Base-by-base conservation (phyloP, 2,888 invertebrate genomes). In the Alsophila aescularia region DNA sequence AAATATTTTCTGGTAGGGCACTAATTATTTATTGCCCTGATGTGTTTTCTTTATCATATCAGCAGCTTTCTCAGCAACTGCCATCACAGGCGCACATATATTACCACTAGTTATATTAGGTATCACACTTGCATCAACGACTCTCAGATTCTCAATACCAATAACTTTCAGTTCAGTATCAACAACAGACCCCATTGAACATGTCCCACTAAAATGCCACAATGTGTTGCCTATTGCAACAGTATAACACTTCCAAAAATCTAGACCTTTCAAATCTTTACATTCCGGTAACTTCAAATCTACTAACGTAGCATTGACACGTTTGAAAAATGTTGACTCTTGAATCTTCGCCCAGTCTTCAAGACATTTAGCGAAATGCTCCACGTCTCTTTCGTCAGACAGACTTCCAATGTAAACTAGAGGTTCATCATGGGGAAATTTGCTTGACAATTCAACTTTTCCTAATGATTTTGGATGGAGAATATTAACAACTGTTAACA, bases 171-270 rank as follows among this genome's bases (percentile, higher is more conserved):
- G 13, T 0, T 45, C 10, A 36, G n/a, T 45, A n/a, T 45, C 36
- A 8, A 36, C 10, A 96, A 96, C 96, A 0, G 94, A 92, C 0
- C 95, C 96, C 96, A 96, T 95, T 70, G 95, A 94, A 51, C 94
- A 93, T 0, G 96, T 95, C 0, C 95, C 93, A 0, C 92, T 85
- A 0, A 94, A 95, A 77, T 96, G 95, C 67, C 94, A 96, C 39
- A 94, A 93, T 0, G 95, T 94, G 31, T 93, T 89, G 0, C 72
- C 94, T 93, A 66, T 56, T 3, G 60, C 40, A 2, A 52, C 9
- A 0, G 63, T 54, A 35, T 72, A 78, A 36, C 81, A 81, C 27
- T 41, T 42, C 70, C 69, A 75, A 50, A 69, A 78, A 0, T 68
- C 64, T 2, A 40, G 24, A 6, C 60, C 64, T 2, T 57, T 40